Evolutionary conservation across 2,888 invertebrate genomes (phyloP), one percentile per base, ranked within the genome.

Genomic region (Agrypnus murinus): DNA sequence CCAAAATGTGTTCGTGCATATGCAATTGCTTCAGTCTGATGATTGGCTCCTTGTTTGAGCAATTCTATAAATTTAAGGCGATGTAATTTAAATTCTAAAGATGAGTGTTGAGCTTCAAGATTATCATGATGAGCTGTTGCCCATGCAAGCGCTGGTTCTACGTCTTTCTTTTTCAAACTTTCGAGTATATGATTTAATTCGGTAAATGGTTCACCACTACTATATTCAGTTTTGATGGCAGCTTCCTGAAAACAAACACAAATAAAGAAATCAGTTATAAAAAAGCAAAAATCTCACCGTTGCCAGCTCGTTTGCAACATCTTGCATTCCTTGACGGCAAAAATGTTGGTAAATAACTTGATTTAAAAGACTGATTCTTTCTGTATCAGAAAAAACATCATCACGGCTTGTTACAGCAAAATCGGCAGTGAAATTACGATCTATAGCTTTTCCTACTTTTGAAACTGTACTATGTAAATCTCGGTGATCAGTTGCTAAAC

Each of bases 371-470:
- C 90, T 88, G 57, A 90, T 86, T 80, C 92, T 92, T 55, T 92
- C 90, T 0, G 91, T 87, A 1, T 90, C 90, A 72, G 91, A 90
- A 84, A 96, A 95, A 0, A 94, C 90, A 75, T 94, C 94, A 72
- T 96, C 96, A 53, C 90, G 89, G 40, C 95, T 91, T 70, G 95
- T 94, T 0, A 96, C 95, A 1, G 93, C 93, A 86, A 96, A 97
- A 84, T 98, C 97, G 0, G 95, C 91, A 40, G 95, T 93, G 82
- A 98, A 98, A 86, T 97, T 97, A 80, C 96, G 91, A 84, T 99
- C 99, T 78, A 99, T 95, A 0, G 96, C 94, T 87, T 98, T 99
- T 59, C 99, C 99, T 57, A 98, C 96, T 88, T 96, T 95, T 0
- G 98, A 98, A 3, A 94, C 93, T 4, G 91, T 89, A 76, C 92